Base-by-base conservation (phyloP, 2,888 invertebrate genomes). In the Resseliella maxima region DNA sequence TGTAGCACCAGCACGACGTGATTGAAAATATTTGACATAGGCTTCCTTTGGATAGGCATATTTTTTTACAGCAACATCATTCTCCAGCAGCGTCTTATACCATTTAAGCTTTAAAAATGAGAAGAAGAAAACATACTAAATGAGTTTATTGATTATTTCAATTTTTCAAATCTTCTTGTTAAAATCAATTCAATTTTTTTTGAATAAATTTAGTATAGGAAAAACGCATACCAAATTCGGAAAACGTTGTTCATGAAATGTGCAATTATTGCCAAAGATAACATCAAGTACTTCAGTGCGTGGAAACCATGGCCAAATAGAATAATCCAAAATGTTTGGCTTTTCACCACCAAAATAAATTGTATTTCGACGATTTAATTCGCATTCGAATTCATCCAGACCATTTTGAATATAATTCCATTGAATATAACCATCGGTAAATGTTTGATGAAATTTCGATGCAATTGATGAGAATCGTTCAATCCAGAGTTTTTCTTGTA, bases 221-320 rank as follows among this genome's bases (percentile, higher is more conserved):
- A 35, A 36, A 36, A 36, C 1, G 18, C 85, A 92, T 89, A 96
- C 95, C 93, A 96, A 89, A 90, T 92, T 90, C 86, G 92, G 92
- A 89, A 95, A 95, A 89, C 94, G 93, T 38, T 94, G 92, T 87
- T 93, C 92, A 86, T 94, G 94, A 90, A 96, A 92, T 87, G 92
- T 91, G 90, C 94, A 95, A 86, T 94, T 93, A 83, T 93, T 92
- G 86, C 93, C 93, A 10, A 93, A 93, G 83, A 94, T 89, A 35
- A 94, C 90, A 89, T 92, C 92, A 0, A 96, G 91, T 72, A 95
- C 88, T 24, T 89, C 87, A 5, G 90, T 88, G 54, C 91, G 90
- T 90, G 96, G 96, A 89, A 95, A 93, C 95, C 96, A 96, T 0
- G 96, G 96, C 96, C 96, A 96, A 88, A 96, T 94, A 92, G 96